Evolutionary conservation across 2,113 vertebrate species (phyloP), one percentile per base, ranked within the genome.

Genomic region (Ursus arctos): DNA sequence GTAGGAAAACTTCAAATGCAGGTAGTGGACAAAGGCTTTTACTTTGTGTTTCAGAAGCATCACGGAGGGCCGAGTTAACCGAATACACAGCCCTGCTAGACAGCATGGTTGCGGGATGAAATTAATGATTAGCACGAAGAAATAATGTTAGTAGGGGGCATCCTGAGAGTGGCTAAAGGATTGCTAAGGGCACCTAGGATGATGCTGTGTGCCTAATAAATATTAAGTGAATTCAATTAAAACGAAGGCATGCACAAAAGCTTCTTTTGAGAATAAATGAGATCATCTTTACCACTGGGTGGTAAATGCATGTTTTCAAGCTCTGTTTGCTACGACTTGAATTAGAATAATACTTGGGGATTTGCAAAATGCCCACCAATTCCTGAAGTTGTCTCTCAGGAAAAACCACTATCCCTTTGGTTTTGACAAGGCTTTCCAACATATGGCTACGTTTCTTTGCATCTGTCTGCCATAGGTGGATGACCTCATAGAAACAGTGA

Each of bases 401-500:
- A 21, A 77, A 96, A 90, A 33, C 63, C 87, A 63, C n/a, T 12
- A n/a, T 14, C 24, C 4, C n/a, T 79, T 91, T 51, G 49, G 55
- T 85, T 79, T 80, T 11, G 24, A 91, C 28, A 40, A 88, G 81
- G 15, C 33, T 94, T 94, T 92, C 40, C 7, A 43, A n/a, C 6
- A 61, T 14, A 8, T 4, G 47, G 63, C 65, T 61, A 86, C 21
- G 2, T 97, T 97, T 89, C 55, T 77, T 19, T 81, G 13, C 33
- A 15, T 94, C 8, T 88, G 31, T 69, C 31, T 96, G 49, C 88
- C 93, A 26, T 12, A 98, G 96, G 97, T 98, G 87, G 96, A 98
- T 33, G 93, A 98, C 63, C 98, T 98, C 40, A 95, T 98, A 72
- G 98, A 98, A 97, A 98, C 94, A 28, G 92, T 98, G 51, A 96